Percentiles rank a stretch among this genome's conserved stretches.
Conservation (phyloP, 2,888 invertebrate genomes). For the Apamea monoglypha region DNA sequence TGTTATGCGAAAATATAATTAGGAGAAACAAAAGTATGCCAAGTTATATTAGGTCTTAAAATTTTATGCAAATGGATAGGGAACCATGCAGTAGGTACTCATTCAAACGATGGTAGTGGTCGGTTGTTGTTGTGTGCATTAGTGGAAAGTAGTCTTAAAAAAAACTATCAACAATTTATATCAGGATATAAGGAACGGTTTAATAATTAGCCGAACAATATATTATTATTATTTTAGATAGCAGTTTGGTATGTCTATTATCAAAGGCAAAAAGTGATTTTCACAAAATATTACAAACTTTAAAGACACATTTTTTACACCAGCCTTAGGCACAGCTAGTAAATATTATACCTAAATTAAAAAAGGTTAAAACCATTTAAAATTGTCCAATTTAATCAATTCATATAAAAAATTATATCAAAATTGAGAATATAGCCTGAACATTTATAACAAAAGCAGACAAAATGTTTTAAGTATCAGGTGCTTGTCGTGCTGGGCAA, state of each 20-base stretch:
- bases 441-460: background rate
- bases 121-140: background rate
- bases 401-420: background rate
- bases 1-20: no score
- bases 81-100: no score
- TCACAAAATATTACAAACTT: background rate
- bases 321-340: background rate
- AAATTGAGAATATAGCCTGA: background rate
- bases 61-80: no score
- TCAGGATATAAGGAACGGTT: background rate
- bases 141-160: background rate
- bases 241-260: background rate
- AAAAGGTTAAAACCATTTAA: background rate
- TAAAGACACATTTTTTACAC: background rate
- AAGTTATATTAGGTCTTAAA: no score
- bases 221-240: background rate
- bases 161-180: background rate
- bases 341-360: background rate
- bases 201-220: background rate
- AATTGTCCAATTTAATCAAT: background rate
- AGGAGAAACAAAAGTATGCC: no score
- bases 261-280: background rate
- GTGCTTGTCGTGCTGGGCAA: conserved; percentile 29
- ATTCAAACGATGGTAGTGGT: background rate
- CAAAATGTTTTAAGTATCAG: conserved; percentile 32